phyloP scores from a whole-genome alignment of 2,797 vertebrate genomes.

The Schizothorax lantsangensis region DNA sequence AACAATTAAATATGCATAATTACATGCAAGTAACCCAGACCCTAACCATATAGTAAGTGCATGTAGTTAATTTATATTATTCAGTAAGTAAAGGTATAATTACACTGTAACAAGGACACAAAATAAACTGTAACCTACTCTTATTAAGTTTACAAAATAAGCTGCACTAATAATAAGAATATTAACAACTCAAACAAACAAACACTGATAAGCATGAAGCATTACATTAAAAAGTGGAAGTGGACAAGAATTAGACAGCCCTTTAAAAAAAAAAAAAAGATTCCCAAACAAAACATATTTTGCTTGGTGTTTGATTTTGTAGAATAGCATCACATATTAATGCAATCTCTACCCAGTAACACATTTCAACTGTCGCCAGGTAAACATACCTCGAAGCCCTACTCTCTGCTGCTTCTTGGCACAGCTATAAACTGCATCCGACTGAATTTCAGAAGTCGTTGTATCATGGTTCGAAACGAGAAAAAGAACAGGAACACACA shows the following conservation, averaged over 20 bases:
- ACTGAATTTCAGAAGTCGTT: conserved; percentile 24
- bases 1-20: too few species aligned
- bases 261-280: neutral
- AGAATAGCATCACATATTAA: neutral
- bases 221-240: neutral
- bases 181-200: neutral
- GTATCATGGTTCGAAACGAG: conserved; percentile 43
- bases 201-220: neutral
- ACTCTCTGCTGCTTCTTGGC: conserved; percentile 8
- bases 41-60: too few species aligned
- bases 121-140: too few species aligned
- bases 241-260: neutral
- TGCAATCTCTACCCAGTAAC: conserved; percentile 1
- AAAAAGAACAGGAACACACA: conserved; percentile 24
- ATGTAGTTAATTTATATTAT: too few species aligned
- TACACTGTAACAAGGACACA: too few species aligned
- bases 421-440: conserved; percentile 23
- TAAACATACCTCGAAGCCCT: neutral
- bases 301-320: neutral
- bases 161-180: neutral
- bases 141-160: neutral
- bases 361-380: neutral
- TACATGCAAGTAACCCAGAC: too few species aligned
- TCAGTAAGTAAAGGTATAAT: too few species aligned
- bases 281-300: neutral